Base-by-base conservation (phyloP, 2,797 vertebrate species). In the Naso thynnoides region DNA sequence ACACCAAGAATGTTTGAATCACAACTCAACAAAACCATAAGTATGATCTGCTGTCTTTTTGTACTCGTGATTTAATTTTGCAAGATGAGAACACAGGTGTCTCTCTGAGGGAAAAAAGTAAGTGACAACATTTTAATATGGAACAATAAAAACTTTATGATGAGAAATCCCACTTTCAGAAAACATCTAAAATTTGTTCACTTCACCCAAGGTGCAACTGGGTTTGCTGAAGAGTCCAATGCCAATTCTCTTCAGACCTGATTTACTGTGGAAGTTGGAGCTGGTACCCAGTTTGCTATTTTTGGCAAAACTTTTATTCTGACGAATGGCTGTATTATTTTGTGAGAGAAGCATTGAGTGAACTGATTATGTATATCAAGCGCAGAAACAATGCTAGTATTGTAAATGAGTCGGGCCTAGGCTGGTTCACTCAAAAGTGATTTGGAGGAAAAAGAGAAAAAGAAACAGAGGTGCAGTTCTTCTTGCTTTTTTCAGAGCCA, bases 371-470 rank as follows among this genome's bases (percentile, higher is more conserved):
- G 78, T 78, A 71, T 50, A 82, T 82, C 69, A 69, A 79, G 64
- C 69, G 73, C 77, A 64, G 73, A 84, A 88, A 90, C 84, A 87
- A 88, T 82, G 79, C 68, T 70, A 48, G 65, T 78, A 79, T 88
- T 90, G 85, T 89, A 70, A 88, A 87, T 79, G 73, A 73, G 63
- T 81, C 54, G 6, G 7, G 15, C 61, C 1, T 1, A 27, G 10
- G 53, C 70, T 74, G 79, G 36, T 82, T 86, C 59, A 36, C 47
- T 70, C 81, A 36, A 77, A 73, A 90, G 78, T 88, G 76, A 84
- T 88, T 85, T 66, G 24, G 58, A 53, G 33, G 61, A 64, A 85
- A 80, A 67, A 53, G 72, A 79, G 79, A 85, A 83, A 79, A 54
- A 21, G 36, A 80, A 78, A 21, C 24, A 49, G 72, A 63, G 54